These are phyloP conservation scores for Circaetus cinerascens DNA, from an alignment of 2,113 vertebrate genomes.

Conservation along the genomic window DNA sequence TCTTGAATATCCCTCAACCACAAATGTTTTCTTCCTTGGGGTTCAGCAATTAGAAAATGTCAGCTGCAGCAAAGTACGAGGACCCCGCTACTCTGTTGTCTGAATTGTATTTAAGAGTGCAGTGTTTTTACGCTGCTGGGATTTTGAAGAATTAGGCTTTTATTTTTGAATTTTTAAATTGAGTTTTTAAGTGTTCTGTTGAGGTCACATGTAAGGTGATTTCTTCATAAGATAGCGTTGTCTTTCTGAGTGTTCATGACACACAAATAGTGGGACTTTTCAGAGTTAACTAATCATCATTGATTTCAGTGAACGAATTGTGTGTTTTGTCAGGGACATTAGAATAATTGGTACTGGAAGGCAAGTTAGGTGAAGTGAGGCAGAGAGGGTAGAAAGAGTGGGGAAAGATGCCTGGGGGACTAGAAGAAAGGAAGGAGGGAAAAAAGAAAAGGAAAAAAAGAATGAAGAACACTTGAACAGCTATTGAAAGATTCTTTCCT, in stretches of 20 bases:
- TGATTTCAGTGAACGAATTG: not conserved
- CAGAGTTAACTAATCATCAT: not conserved
- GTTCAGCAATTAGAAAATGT: not conserved
- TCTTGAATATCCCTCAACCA: not conserved
- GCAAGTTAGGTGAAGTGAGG: not conserved
- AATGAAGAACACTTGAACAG: not conserved
- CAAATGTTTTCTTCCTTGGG: not conserved
- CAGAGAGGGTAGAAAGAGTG: not conserved
- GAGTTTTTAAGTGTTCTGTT: not conserved
- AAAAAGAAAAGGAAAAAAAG: not conserved
- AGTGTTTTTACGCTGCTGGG: not conserved
- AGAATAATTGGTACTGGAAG: not conserved
- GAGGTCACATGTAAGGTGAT: not conserved
- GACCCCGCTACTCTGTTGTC: not conserved
- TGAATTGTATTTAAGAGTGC: not conserved
- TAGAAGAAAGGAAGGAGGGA: not conserved
- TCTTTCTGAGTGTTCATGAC: not conserved
- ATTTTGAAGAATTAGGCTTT: not conserved
- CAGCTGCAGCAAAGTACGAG: not conserved
- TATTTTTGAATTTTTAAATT: not conserved
- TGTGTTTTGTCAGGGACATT: not conserved
- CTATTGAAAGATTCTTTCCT: not conserved
- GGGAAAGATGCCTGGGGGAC: not conserved
- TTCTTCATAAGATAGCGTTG: not conserved
- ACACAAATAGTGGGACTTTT: not conserved